A percentile compares a stretch with the other conserved stretches of the same genome.
phyloP scores from a whole-genome alignment of 2,797 vertebrate species.

The Lutra lutra region DNA sequence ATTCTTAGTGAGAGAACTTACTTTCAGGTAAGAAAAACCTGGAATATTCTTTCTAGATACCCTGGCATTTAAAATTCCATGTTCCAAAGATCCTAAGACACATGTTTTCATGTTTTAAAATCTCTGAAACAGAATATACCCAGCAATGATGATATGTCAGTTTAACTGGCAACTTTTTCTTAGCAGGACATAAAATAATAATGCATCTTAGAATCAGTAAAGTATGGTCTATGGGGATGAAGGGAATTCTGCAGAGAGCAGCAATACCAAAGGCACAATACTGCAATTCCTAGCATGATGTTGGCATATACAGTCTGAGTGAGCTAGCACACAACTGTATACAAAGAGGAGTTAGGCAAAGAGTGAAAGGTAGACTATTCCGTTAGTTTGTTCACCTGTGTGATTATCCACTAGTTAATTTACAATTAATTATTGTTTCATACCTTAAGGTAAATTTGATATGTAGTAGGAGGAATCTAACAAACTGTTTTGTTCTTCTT shows the following conservation, averaged over 20 bases:
- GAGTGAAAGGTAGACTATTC: background rate
- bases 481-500: background rate
- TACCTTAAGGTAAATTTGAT: background rate
- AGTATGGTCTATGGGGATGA: background rate
- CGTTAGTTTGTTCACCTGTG: background rate
- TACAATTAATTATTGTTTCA: background rate
- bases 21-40: background rate
- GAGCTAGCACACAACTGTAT: background rate
- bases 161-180: constrained; percentile 14
- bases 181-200: background rate
- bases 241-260: background rate
- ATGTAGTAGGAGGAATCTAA: background rate
- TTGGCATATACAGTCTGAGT: background rate
- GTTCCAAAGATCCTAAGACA: constrained; percentile 24
- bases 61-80: background rate
- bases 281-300: background rate
- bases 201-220: background rate
- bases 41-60: background rate
- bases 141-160: background rate
- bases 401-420: background rate
- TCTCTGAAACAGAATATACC: background rate
- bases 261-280: background rate
- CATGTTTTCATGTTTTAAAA: background rate
- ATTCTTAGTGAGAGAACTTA: background rate
- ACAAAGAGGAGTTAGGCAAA: background rate